phyloP scores from a whole-genome alignment of 2,797 vertebrate species.

The Anableps anableps region DNA sequence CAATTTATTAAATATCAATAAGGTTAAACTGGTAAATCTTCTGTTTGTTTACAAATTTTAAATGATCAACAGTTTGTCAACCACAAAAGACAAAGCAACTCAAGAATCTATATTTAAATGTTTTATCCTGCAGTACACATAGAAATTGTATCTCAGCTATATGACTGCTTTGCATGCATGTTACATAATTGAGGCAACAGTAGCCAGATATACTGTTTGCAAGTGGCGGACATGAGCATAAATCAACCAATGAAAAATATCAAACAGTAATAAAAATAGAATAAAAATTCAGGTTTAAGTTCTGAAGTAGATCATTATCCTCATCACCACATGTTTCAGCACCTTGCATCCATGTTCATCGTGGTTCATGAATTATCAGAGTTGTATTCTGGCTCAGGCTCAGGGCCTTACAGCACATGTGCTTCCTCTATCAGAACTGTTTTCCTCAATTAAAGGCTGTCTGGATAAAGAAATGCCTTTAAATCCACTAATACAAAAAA shows the following conservation, averaged over 20 bases:
- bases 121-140: neutral
- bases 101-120: neutral
- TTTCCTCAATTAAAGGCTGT: no score
- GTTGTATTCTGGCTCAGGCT: no score
- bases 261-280: neutral
- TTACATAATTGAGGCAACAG: neutral
- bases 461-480: no score
- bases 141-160: neutral
- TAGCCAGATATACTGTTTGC: neutral
- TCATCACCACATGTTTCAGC: no score
- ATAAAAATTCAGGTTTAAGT: no score
- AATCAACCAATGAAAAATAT: neutral
- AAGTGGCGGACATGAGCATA: neutral
- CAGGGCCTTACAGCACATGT: no score
- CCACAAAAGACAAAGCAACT: neutral
- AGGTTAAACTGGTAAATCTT: no score
- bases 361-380: no score
- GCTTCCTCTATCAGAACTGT: no score
- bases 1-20: neutral
- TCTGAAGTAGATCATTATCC: neutral
- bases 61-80: neutral
- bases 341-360: no score
- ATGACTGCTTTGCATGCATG: neutral
- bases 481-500: no score
- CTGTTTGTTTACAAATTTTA: neutral